These are phyloP conservation scores for Eristalinus sepulchralis DNA, from an alignment of 2,888 invertebrate species.

Conservation along the genomic window DNA sequence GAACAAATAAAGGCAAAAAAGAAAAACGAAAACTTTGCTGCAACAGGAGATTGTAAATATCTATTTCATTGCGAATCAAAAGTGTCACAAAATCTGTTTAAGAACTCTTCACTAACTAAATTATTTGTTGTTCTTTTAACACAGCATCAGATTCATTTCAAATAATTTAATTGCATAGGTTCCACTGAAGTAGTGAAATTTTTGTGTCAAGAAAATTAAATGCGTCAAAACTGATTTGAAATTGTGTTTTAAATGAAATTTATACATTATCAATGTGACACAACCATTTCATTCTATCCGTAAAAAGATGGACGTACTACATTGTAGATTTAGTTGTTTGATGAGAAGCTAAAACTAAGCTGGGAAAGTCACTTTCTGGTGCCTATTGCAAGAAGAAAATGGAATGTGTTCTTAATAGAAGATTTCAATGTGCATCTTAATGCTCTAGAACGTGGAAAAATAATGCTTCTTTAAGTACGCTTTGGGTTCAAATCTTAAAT, in stretches of 20 bases:
- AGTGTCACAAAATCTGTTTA: no score
- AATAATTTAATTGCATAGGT: neutral
- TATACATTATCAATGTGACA: neutral
- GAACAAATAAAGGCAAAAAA: no score
- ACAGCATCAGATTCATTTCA: no score
- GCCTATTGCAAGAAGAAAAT: neutral
- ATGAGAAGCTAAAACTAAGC: neutral
- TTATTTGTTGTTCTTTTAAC: no score
- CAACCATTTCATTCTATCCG: neutral
- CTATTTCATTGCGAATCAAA: no score
- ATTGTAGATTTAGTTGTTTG: neutral
- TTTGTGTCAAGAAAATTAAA: no score
- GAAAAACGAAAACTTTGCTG: no score
- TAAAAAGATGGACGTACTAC: neutral
- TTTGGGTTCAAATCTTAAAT: no score
- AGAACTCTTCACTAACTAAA: no score
- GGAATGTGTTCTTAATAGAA: neutral
- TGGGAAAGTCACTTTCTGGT: neutral
- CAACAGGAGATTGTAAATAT: no score
- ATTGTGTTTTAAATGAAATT: neutral
- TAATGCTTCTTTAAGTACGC: neutral
- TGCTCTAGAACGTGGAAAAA: neutral
- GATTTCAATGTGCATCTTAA: neutral
- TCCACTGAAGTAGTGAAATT: neutral
- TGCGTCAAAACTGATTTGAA: neutral